phyloP scores from a whole-genome alignment of 2,113 vertebrate genomes.

The Nestor notabilis region DNA sequence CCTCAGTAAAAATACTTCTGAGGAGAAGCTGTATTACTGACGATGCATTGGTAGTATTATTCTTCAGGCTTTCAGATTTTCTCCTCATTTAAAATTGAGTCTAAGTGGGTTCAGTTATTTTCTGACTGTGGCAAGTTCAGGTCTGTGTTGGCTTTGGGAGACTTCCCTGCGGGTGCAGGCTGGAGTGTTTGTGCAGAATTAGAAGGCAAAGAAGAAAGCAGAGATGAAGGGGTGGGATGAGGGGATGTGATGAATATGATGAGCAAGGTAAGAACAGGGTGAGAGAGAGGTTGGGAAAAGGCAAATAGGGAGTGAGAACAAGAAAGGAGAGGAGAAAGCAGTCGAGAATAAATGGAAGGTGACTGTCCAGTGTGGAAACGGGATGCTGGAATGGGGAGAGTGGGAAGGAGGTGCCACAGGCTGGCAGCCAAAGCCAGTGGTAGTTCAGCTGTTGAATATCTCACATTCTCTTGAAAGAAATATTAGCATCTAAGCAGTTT shows the following conservation, averaged over 20 bases:
- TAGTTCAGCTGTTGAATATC: not conserved
- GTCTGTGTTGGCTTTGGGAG: not conserved
- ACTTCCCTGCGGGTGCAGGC: rapidly evolving
- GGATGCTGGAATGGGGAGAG: not conserved
- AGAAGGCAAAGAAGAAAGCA: not conserved
- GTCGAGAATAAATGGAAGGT: not conserved
- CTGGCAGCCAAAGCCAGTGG: not conserved
- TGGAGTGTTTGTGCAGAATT: not conserved
- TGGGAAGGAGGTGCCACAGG: not conserved
- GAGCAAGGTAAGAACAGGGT: not conserved
- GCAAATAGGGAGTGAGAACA: not conserved
- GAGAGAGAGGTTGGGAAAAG: not conserved
- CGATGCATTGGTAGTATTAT: rapidly evolving
- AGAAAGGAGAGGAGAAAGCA: not conserved
- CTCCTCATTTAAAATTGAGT: not conserved
- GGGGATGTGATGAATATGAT: rapidly evolving
- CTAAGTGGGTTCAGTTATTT: not conserved
- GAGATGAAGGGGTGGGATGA: not conserved
- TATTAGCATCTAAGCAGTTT: not conserved
- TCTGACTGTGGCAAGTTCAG: not conserved
- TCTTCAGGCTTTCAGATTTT: not conserved
- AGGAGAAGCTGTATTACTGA: not conserved
- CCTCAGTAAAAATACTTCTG: not conserved
- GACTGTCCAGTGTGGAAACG: not conserved
- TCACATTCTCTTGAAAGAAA: not conserved